Conservation (phyloP, 2,113 vertebrate species). For the Trichechus manatus region DNA sequence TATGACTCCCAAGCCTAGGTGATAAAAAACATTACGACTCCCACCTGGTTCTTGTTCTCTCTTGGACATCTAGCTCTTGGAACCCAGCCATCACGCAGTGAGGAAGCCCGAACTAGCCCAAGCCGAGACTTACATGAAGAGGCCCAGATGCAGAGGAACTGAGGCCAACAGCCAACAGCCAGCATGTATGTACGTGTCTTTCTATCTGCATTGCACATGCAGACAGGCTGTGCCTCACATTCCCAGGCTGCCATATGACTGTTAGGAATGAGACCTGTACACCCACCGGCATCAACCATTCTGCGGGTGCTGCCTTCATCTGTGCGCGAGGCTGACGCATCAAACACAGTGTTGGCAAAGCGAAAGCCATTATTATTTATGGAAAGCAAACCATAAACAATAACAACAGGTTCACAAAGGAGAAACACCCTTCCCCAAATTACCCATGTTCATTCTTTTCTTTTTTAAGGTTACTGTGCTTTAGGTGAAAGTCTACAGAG, state of each 20-base stretch:
- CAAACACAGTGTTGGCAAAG: not conserved
- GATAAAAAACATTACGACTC: not conserved
- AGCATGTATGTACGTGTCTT: not conserved
- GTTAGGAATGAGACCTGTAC: not conserved
- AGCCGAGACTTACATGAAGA: not conserved
- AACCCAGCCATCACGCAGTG: not conserved
- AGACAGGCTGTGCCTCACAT: not conserved
- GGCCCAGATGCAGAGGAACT: not conserved
- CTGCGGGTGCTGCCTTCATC: not conserved
- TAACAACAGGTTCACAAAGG: not conserved
- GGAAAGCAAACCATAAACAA: not conserved
- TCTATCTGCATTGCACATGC: not conserved
- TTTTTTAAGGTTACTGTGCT: too few species aligned
- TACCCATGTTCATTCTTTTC: not conserved
- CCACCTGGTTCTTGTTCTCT: not conserved
- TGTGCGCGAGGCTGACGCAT: not conserved
- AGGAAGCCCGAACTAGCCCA: not conserved
- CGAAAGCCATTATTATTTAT: not conserved
- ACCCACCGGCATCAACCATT: not conserved
- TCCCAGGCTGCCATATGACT: not conserved
- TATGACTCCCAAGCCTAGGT: not conserved
- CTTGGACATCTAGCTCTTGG: not conserved
- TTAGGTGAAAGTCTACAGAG: too few species aligned
- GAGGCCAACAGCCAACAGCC: not conserved
- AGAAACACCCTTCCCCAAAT: not conserved